Percentiles rank a stretch among this genome's conserved stretches.
These are phyloP conservation scores for Lepidiolamprologus cunningtoni DNA, from an alignment of 2,113 vertebrate genomes.

Conservation along the genomic window DNA sequence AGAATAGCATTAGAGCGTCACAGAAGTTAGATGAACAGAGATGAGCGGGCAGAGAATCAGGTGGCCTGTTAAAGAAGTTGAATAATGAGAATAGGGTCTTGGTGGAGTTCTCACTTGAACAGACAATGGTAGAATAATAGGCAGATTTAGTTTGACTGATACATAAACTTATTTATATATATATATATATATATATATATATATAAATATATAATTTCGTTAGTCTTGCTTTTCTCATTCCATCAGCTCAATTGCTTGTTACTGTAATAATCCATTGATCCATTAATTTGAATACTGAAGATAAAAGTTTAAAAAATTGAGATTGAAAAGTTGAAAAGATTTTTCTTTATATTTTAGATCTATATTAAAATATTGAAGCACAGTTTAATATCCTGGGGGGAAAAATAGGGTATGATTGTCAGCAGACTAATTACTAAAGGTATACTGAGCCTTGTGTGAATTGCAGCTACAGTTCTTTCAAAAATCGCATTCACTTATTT, in stretches of 20 bases:
- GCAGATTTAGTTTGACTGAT: too few species aligned
- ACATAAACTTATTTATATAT: too few species aligned
- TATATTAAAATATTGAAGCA: background rate
- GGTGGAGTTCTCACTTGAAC: too few species aligned
- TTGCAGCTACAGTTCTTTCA: background rate
- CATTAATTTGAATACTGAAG: background rate
- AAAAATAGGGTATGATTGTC: background rate
- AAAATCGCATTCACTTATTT: background rate
- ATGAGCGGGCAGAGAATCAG: too few species aligned
- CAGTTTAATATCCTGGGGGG: background rate
- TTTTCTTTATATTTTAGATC: background rate
- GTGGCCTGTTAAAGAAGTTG: too few species aligned
- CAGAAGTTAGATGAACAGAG: too few species aligned
- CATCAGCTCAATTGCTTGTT: background rate
- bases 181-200: background rate
- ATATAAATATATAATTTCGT: accelerated
- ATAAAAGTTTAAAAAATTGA: background rate
- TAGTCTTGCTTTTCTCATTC: background rate
- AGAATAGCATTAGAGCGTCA: too few species aligned
- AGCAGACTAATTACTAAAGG: background rate
- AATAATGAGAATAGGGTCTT: too few species aligned
- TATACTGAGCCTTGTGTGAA: background rate
- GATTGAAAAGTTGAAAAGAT: background rate
- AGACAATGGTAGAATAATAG: too few species aligned
- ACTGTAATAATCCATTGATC: background rate